Conservation (phyloP, 2,888 invertebrate species). For the Eugnorisma glareosa region DNA sequence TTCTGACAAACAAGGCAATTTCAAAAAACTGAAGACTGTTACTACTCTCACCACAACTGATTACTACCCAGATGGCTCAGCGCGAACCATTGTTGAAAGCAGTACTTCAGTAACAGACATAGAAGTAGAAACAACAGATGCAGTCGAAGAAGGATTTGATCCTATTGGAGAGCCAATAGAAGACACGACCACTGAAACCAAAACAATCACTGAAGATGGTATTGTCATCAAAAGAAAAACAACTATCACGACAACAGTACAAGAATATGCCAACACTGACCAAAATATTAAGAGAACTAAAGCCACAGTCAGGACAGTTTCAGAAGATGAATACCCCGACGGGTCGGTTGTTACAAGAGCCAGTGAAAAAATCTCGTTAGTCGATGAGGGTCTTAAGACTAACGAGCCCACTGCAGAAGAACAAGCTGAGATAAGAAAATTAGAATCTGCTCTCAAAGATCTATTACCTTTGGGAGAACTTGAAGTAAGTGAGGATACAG, state of each 20-base stretch:
- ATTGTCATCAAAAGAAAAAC: constrained; percentile 77
- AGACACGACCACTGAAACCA: constrained; percentile 72
- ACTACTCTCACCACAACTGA: constrained; percentile 82
- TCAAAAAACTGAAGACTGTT: constrained; percentile 79
- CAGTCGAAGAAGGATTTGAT: constrained; percentile 74
- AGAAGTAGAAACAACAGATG: constrained; percentile 67
- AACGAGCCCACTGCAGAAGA: constrained; percentile 35
- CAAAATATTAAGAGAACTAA: constrained; percentile 78
- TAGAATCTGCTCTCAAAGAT: constrained; percentile 63
- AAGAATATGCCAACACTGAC: constrained; percentile 73
- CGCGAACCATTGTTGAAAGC: constrained; percentile 71
- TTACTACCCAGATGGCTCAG: constrained; percentile 81
- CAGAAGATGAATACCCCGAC: constrained; percentile 85
- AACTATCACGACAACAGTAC: constrained; percentile 76
- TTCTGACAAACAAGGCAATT: constrained; percentile 70
- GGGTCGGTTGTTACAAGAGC: constrained; percentile 82
- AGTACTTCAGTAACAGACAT: constrained; percentile 77
- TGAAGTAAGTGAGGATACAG: constrained; percentile 67
- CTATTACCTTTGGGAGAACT: constrained; percentile 66
- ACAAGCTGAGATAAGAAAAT: constrained; percentile 50
- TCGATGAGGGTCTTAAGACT: constrained; percentile 74
- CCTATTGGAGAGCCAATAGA: constrained; percentile 73
- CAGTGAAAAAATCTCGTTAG: constrained; percentile 81
- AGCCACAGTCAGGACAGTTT: constrained; percentile 79
- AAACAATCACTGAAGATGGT: constrained; percentile 76